These are phyloP conservation scores for Megastigmus dorsalis DNA, from an alignment of 2,888 invertebrate genomes.

Conservation along the genomic window DNA sequence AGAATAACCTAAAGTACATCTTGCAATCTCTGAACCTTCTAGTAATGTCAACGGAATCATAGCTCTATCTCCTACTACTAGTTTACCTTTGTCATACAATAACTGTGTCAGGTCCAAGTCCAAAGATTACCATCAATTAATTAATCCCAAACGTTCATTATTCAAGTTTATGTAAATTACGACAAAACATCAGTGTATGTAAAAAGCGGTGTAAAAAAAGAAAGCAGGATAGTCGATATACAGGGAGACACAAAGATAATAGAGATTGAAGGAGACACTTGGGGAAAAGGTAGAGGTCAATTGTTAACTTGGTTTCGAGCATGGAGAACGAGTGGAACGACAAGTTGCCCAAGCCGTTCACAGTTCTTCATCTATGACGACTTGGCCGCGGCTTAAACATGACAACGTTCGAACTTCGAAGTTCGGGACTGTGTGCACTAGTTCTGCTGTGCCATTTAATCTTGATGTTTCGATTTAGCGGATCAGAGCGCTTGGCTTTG, in stretches of 20 bases:
- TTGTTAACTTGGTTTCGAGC: constrained; percentile 33
- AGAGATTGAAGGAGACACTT: neutral
- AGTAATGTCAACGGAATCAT: neutral
- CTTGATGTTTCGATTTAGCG: neutral
- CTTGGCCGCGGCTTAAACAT: neutral
- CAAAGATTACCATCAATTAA: constrained; percentile 33
- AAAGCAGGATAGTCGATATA: neutral
- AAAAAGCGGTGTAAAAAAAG: neutral
- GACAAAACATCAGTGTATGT: neutral
- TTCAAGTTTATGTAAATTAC: neutral
- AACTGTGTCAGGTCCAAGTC: neutral
- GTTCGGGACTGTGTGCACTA: neutral
- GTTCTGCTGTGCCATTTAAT: constrained; percentile 6
- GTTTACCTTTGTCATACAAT: neutral
- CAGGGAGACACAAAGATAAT: neutral
- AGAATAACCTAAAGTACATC: too few species aligned
- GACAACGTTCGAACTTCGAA: neutral
- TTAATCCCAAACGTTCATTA: neutral
- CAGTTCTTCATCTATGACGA: constrained; percentile 34
- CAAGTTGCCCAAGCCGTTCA: constrained; percentile 7
- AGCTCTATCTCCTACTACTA: neutral
- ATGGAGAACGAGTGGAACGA: neutral
- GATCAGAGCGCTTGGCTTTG: too few species aligned
- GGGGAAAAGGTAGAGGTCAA: constrained; percentile 16
- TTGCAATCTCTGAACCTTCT: neutral